phyloP scores from a whole-genome alignment of 2,888 invertebrate genomes.

The Caenorhabditis drosophilae region DNA sequence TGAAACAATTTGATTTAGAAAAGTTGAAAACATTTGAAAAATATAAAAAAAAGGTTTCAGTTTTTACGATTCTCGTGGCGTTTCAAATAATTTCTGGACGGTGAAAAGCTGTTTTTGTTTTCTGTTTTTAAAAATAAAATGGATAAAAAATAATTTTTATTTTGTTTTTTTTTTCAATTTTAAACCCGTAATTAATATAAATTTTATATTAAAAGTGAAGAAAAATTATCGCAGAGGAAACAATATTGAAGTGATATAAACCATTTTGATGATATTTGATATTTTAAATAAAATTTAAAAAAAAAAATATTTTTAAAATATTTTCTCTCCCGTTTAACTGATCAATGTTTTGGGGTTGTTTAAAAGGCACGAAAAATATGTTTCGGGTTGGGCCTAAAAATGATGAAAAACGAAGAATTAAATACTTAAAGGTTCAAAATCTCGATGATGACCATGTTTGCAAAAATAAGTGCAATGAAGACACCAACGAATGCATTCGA shows the following conservation, averaged over 20 bases:
- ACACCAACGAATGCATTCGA: conserved; percentile 42
- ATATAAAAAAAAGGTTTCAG: neutral
- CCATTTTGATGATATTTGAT: too few species aligned
- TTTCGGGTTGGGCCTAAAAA: neutral
- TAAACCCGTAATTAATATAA: conserved; percentile 4
- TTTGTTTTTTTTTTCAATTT: too few species aligned
- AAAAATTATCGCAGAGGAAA: too few species aligned
- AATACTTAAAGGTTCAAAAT: conserved; percentile 46
- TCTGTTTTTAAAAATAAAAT: too few species aligned
- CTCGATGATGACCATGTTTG: conserved; percentile 31
- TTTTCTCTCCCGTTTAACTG: neutral
- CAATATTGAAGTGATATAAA: too few species aligned
- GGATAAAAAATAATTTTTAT: too few species aligned
- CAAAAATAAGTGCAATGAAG: conserved; percentile 42
- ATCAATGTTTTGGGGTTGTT: neutral
- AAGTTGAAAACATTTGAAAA: conserved; percentile 34
- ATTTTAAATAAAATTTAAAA: too few species aligned
- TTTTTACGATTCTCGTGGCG: too few species aligned
- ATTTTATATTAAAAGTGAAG: neutral
- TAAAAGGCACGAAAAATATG: neutral
- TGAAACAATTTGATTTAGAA: conserved; percentile 24
- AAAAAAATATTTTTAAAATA: neutral
- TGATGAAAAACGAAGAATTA: conserved; percentile 6
- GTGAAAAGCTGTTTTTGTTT: too few species aligned
- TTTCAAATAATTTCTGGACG: too few species aligned